These are phyloP conservation scores for Cephus sareptanus DNA, from an alignment of 2,888 invertebrate species.

Conservation along the genomic window DNA sequence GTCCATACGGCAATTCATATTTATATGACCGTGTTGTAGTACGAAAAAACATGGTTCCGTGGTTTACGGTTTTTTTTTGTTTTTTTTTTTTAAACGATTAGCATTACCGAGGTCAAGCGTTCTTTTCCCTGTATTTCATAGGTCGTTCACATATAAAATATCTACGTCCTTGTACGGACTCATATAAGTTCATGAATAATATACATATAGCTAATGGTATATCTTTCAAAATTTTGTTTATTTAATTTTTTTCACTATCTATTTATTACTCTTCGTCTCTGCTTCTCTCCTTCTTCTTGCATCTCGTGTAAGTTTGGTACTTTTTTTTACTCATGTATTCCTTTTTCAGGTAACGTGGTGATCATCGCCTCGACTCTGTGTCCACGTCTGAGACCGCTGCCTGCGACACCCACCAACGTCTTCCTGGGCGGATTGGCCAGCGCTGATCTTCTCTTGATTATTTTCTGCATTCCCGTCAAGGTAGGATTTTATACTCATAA, in stretches of 20 bases:
- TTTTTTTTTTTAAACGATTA: neutral
- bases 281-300: too few species aligned
- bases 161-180: neutral
- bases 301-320: too few species aligned
- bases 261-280: too few species aligned
- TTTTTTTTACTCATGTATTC: neutral
- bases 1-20: neutral
- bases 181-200: neutral
- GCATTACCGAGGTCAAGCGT: neutral
- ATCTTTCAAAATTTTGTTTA: too few species aligned
- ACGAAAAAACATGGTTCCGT: neutral
- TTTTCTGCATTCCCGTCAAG: conserved; percentile 79
- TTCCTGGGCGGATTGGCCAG: conserved; percentile 77
- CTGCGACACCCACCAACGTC: conserved; percentile 71
- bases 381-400: conserved; percentile 55
- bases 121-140: neutral
- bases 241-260: too few species aligned
- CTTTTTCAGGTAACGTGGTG: conserved; percentile 62
- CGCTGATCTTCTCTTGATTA: conserved; percentile 76
- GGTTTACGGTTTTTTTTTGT: neutral
- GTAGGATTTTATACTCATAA: conserved; percentile 60
- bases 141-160: neutral
- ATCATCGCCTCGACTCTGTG: conserved; percentile 68
- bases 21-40: neutral
- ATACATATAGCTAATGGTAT: too few species aligned